These are phyloP conservation scores for Leucopternis melanops DNA, from an alignment of 2,113 vertebrate species.

Conservation along the genomic window DNA sequence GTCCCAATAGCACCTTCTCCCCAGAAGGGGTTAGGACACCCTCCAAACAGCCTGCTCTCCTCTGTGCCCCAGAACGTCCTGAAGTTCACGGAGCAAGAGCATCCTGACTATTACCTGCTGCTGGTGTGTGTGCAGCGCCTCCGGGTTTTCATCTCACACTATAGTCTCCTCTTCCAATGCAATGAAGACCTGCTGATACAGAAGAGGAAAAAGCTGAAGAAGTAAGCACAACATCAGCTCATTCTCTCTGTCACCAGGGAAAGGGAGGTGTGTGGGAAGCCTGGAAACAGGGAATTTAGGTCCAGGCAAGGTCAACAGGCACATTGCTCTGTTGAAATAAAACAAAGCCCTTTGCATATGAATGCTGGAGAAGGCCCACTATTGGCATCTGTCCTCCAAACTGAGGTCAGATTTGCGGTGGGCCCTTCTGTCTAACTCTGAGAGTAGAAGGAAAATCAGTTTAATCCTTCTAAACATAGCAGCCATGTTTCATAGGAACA, in stretches of 20 bases:
- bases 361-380: neutral
- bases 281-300: neutral
- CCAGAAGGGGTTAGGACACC: neutral
- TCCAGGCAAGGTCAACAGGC: neutral
- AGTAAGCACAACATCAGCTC: conserved; percentile 68
- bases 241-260: neutral
- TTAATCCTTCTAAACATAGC: neutral
- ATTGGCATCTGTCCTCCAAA: neutral
- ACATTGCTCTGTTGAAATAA: neutral
- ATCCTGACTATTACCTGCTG: conserved; percentile 94
- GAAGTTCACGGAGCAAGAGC: conserved; percentile 90
- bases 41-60: conserved; percentile 28
- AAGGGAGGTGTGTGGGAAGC: neutral
- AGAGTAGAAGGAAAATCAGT: neutral
- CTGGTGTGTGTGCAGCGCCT: conserved; percentile 93
- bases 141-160: conserved; percentile 86
- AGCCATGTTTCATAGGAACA: neutral
- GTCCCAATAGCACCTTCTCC: neutral
- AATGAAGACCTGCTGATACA: conserved; percentile 92
- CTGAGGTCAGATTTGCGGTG: neutral
- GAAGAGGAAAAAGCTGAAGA: conserved; percentile 88
- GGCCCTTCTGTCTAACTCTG: neutral
- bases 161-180: conserved; percentile 89
- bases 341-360: neutral
- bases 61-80: conserved; percentile 78